Evolutionary conservation across 2,113 vertebrate species (phyloP).

Genomic region (Zosterops hypoxanthus): DNA sequence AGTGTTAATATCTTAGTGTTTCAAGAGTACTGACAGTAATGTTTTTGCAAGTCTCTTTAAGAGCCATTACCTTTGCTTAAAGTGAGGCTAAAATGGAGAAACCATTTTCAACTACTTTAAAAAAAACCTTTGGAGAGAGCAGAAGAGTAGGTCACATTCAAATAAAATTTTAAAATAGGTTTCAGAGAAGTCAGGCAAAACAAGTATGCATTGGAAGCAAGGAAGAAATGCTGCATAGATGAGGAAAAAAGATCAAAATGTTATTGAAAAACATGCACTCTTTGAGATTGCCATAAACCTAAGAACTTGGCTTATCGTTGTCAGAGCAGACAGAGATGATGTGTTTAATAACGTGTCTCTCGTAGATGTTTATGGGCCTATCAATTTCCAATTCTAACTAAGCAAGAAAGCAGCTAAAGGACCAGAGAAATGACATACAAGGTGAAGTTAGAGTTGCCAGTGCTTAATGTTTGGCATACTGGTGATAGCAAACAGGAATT

Average conservation of each 20-base stretch:
- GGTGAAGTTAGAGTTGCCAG: neutral
- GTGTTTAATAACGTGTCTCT: neutral
- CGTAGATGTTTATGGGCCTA: neutral
- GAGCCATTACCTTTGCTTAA: neutral
- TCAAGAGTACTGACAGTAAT: neutral
- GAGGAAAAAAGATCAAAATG: neutral
- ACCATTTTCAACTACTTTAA: neutral
- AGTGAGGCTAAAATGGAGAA: neutral
- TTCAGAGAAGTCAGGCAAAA: neutral
- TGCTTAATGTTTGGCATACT: neutral
- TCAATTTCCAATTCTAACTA: neutral
- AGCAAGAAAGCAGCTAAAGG: neutral
- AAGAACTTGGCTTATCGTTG: neutral
- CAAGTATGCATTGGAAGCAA: neutral
- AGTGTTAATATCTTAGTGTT: constrained; percentile 6
- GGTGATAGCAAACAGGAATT: neutral
- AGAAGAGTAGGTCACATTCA: neutral
- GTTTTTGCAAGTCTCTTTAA: neutral
- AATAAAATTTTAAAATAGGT: neutral
- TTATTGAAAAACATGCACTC: neutral
- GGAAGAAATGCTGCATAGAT: neutral
- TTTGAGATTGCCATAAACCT: neutral
- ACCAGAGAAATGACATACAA: neutral
- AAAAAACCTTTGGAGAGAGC: neutral
- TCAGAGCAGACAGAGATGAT: neutral